Percentiles rank a stretch among this genome's conserved stretches.
These are phyloP conservation scores for Orchestes rusci DNA, from an alignment of 2,888 invertebrate genomes.

Conservation along the genomic window DNA sequence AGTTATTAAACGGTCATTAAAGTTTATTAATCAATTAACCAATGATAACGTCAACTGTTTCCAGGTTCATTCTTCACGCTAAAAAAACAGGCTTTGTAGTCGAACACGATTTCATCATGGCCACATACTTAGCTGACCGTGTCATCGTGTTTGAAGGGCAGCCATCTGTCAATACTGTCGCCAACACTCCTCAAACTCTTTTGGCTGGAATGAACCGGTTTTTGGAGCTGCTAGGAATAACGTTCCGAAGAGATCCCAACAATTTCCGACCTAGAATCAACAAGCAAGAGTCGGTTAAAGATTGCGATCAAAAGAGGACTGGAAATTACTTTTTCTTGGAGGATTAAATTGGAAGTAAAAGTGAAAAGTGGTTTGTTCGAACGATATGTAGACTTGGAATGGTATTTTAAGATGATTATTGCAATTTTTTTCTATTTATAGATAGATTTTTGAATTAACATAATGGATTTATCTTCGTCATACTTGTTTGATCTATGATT, in stretches of 20 bases:
- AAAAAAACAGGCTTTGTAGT: constrained; percentile 99
- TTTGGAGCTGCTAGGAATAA: constrained; percentile 90
- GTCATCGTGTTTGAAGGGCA: constrained; percentile 97
- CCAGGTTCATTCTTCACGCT: constrained; percentile 91
- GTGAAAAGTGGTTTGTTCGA: no score
- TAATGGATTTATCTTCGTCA: no score
- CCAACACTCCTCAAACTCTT: constrained; percentile 87
- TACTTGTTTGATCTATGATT: no score
- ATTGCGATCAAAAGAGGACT: constrained; percentile 92
- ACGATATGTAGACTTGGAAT: no score
- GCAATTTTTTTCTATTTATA: no score
- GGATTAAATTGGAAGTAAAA: no score
- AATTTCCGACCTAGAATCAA: constrained; percentile 98
- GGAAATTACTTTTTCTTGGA: constrained; percentile 99
- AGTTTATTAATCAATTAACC: not conserved
- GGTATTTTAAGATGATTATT: no score
- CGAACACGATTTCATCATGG: constrained; percentile 99
- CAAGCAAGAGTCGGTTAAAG: constrained; percentile 94
- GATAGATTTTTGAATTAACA: no score
- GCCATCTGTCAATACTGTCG: constrained; percentile 83
- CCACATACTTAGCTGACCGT: constrained; percentile 95
- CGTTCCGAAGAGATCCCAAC: constrained; percentile 97
- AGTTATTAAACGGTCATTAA: constrained; percentile 84
- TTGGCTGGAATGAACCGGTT: constrained; percentile 98
- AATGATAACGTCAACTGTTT: constrained; percentile 26